Conservation (phyloP, 1,140 invertebrate species). For the Drosophila sp. region DNA sequence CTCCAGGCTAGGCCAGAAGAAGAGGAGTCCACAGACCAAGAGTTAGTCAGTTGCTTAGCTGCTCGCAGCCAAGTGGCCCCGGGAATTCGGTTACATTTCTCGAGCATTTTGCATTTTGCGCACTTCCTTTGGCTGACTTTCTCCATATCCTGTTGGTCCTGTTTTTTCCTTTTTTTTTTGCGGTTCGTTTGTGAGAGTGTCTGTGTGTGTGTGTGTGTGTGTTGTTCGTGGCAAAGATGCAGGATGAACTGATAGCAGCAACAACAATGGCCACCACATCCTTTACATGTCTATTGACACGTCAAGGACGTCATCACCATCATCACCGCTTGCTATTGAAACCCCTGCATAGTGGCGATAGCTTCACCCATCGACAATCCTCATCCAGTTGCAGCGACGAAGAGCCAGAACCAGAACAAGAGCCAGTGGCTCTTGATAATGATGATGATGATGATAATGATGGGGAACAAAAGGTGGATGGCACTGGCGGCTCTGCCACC, state of each 20-base stretch:
- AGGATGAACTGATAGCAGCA: constrained; percentile 2
- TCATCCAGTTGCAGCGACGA: constrained; percentile 15
- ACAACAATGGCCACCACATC: neutral
- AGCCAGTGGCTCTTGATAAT: neutral
- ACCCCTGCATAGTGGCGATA: constrained; percentile 1
- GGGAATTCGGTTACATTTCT: constrained; percentile 11
- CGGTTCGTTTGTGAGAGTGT: neutral
- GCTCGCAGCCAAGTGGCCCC: constrained; percentile 40
- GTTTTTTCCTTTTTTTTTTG: neutral
- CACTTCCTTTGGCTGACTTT: neutral
- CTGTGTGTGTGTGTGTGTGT: neutral
- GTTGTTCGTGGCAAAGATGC: neutral
- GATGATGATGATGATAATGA: neutral
- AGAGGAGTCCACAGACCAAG: constrained; percentile 15
- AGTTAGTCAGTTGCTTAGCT: constrained; percentile 36
- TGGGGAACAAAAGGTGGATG: neutral
- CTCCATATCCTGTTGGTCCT: neutral
- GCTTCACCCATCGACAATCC: constrained; percentile 3
- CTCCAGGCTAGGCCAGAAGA: constrained; percentile 6
- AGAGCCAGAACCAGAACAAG: constrained; percentile 5
- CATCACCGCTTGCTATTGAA: constrained; percentile 14
- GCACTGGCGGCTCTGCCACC: neutral
- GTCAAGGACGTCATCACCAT: constrained; percentile 7
- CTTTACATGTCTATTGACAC: constrained; percentile 19
- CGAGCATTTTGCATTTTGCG: constrained; percentile 5